These are phyloP conservation scores for Brachyistius frenatus DNA, from an alignment of 2,113 vertebrate genomes.

Conservation along the genomic window DNA sequence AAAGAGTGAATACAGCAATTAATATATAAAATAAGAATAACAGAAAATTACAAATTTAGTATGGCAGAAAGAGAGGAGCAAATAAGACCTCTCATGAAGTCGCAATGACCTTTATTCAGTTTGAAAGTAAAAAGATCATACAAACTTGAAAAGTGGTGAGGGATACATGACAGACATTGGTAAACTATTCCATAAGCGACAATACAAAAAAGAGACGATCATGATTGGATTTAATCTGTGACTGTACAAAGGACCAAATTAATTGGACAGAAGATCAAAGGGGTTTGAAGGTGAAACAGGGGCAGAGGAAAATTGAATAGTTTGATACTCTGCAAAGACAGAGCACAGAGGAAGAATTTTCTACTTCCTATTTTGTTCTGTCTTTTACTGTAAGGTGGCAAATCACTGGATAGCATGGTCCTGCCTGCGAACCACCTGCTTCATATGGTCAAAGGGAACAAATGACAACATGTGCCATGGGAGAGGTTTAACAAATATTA, in stretches of 20 bases:
- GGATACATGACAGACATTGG: constrained; percentile 27
- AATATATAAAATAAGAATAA: background rate
- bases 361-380: background rate
- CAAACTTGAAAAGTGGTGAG: constrained; percentile 23
- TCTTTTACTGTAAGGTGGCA: background rate
- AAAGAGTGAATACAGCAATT: background rate
- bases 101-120: constrained; percentile 37
- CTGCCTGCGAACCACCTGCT: background rate
- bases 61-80: background rate
- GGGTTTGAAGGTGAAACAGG: constrained; percentile 38
- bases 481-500: too few relatives aligned
- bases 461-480: too few relatives aligned
- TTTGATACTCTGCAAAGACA: constrained; percentile 10
- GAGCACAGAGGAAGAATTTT: background rate
- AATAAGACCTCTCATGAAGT: constrained; percentile 4
- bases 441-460: background rate
- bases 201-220: constrained; percentile 28
- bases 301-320: constrained; percentile 34
- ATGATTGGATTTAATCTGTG: constrained; percentile 29
- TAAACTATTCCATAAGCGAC: constrained; percentile 10
- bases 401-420: background rate
- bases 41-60: background rate
- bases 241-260: constrained; percentile 51
- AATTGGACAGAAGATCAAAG: constrained; percentile 68
- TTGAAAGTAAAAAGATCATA: constrained; percentile 47